Conservation (phyloP, 2,113 vertebrate genomes). For the Micromys minutus region DNA sequence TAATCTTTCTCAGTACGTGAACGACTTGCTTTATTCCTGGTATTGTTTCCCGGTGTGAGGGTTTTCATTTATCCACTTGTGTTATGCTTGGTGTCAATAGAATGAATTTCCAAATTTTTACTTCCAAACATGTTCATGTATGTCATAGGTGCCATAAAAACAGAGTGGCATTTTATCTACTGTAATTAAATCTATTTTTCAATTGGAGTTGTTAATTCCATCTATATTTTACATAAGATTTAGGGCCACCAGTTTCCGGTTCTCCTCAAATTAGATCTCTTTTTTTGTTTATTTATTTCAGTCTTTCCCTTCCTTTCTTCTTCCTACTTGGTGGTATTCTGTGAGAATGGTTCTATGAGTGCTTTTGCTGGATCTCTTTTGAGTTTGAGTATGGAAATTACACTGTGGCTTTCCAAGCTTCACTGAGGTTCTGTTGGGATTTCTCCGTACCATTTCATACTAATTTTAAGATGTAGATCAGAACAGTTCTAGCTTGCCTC, state of each 20-base stretch:
- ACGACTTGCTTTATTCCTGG: neutral
- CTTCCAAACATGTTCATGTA: neutral
- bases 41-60: constrained; percentile 1
- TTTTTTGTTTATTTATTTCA: neutral
- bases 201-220: neutral
- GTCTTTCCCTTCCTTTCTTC: neutral
- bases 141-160: neutral
- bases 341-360: neutral
- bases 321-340: neutral
- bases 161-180: neutral
- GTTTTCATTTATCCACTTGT: neutral
- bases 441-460: neutral
- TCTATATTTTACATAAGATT: constrained; percentile 52
- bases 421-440: neutral
- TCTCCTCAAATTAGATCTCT: neutral
- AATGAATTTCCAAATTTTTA: neutral
- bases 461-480: neutral
- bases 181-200: neutral
- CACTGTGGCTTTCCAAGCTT: neutral
- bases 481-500: neutral
- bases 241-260: neutral
- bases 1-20: constrained; percentile 27
- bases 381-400: neutral
- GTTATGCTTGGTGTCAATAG: neutral
- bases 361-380: neutral